Evolutionary conservation across 2,113 vertebrate genomes (phyloP).

Genomic region (Corythoichthys haematopterus): DNA sequence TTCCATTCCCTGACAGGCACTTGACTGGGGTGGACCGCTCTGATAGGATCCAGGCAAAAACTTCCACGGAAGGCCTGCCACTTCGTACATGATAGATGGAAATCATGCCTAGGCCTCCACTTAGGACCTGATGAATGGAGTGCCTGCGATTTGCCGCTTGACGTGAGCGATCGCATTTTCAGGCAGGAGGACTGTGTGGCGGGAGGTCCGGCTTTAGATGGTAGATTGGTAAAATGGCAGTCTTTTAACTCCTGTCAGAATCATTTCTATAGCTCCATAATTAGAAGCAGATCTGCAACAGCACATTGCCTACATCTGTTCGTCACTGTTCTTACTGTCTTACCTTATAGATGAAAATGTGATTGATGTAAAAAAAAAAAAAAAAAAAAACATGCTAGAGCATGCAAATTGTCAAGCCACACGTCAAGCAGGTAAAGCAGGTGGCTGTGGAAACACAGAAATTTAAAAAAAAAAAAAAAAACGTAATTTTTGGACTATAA

Average conservation of each 20-base stretch:
- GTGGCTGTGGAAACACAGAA: too few relatives aligned
- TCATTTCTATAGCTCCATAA: constrained; percentile 38
- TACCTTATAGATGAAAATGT: neutral
- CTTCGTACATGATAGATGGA: constrained; percentile 39
- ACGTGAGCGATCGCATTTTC: constrained; percentile 50
- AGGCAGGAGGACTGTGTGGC: constrained; percentile 29
- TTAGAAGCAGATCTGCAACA: constrained; percentile 50
- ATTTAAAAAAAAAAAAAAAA: too few relatives aligned
- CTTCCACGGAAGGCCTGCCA: constrained; percentile 41
- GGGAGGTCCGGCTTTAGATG: constrained; percentile 35
- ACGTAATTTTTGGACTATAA: too few relatives aligned
- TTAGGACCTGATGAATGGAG: constrained; percentile 49
- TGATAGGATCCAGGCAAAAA: constrained; percentile 37
- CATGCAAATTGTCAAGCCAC: too few relatives aligned
- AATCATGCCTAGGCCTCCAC: constrained; percentile 29
- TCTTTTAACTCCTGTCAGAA: constrained; percentile 48
- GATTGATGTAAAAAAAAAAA: too few relatives aligned
- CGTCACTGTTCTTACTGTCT: neutral
- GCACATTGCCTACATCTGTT: constrained; percentile 8
- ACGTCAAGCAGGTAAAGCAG: too few relatives aligned
- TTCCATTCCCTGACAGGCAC: constrained; percentile 30
- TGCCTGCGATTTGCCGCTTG: constrained; percentile 42
- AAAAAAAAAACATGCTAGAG: too few relatives aligned
- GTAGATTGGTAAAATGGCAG: constrained; percentile 55
- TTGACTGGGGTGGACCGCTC: constrained; percentile 24